Evolutionary conservation across 2,113 vertebrate genomes (phyloP).

Genomic region (Chionomys nivalis): DNA sequence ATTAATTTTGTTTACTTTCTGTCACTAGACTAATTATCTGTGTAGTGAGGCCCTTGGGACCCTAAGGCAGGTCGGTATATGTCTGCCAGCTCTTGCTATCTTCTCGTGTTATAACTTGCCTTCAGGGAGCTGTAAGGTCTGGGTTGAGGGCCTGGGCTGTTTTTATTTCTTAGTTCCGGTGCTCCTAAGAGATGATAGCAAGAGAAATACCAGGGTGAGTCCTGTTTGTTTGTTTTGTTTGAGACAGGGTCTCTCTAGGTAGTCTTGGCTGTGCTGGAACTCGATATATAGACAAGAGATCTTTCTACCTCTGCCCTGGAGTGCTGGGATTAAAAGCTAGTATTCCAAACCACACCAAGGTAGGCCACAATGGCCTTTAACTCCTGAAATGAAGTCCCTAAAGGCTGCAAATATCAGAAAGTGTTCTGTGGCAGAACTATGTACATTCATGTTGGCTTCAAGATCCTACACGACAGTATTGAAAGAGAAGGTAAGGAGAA

Average conservation of each 20-base stretch:
- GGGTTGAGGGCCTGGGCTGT: neutral
- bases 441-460: neutral
- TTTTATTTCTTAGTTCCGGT: neutral
- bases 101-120: neutral
- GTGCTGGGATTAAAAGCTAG: neutral
- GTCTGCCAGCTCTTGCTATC: neutral
- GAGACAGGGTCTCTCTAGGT: neutral
- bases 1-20: neutral
- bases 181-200: neutral
- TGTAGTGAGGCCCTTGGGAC: neutral
- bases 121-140: neutral
- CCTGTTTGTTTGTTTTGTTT: neutral
- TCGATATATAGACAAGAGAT: neutral
- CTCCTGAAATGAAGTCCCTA: neutral
- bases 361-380: neutral
- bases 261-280: neutral
- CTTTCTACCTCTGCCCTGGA: neutral
- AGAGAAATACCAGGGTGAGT: neutral
- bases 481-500: neutral
- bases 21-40: neutral
- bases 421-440: neutral
- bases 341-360: neutral
- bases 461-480: neutral
- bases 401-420: neutral
- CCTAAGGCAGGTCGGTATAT: neutral